A percentile compares a stretch with the other conserved stretches of the same genome.
These are phyloP conservation scores for Hydriomena furcata DNA, from an alignment of 2,888 invertebrate species.

Conservation along the genomic window DNA sequence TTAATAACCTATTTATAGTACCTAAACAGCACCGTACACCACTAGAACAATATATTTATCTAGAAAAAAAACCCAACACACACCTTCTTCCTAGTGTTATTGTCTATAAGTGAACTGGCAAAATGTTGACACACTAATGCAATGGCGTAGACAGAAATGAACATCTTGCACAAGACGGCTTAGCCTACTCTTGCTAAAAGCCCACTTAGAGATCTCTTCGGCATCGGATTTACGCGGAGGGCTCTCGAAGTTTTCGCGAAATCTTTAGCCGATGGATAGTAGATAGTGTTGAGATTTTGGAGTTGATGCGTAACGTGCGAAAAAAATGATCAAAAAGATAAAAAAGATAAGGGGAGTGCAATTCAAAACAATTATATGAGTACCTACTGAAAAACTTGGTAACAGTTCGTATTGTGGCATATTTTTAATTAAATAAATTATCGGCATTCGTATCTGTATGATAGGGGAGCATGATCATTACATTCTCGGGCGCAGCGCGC, in stretches of 20 bases:
- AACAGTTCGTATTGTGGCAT: slow-evolving; percentile 6
- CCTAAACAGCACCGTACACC: too few relatives aligned
- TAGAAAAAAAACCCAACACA: neutral
- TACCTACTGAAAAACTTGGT: neutral
- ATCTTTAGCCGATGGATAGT: slow-evolving; percentile 64
- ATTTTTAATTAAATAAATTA: slow-evolving; percentile 51
- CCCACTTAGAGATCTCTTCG: slow-evolving; percentile 81
- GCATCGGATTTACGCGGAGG: slow-evolving; percentile 73
- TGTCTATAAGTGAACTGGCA: slow-evolving; percentile 28
- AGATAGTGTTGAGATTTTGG: slow-evolving; percentile 64
- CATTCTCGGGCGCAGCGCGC: slow-evolving; percentile 33
- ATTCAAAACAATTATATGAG: too few relatives aligned
- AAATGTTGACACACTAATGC: slow-evolving; percentile 41
- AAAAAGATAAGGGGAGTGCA: too few relatives aligned
- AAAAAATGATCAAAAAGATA: neutral
- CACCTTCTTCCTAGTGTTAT: slow-evolving; percentile 2
- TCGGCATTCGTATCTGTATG: slow-evolving; percentile 33
- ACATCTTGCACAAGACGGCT: slow-evolving; percentile 77
- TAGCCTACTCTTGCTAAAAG: slow-evolving; percentile 80
- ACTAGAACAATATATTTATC: too few relatives aligned
- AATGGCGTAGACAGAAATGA: slow-evolving; percentile 72
- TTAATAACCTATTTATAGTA: too few relatives aligned
- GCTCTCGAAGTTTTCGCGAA: slow-evolving; percentile 67
- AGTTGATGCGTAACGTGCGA: slow-evolving; percentile 48
- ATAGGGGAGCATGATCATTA: slow-evolving; percentile 55